These are phyloP conservation scores for Chrysomallon squamiferum DNA, from an alignment of 1,140 invertebrate genomes.

Conservation along the genomic window DNA sequence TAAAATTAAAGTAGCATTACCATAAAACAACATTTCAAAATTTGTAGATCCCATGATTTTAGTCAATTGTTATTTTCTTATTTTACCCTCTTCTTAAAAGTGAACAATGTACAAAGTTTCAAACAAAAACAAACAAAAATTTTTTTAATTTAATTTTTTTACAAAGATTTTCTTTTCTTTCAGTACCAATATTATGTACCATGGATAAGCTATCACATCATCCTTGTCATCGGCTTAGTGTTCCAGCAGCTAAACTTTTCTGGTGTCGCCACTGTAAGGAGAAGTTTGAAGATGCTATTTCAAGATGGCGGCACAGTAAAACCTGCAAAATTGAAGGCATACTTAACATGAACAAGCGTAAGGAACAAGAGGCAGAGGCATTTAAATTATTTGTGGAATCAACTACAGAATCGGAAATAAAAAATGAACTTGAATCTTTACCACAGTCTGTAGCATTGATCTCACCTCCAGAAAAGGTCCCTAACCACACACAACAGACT, in stretches of 20 bases:
- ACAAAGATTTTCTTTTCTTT: too few species aligned
- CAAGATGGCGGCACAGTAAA: slow-evolving; percentile 49
- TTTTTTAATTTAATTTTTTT: too few species aligned
- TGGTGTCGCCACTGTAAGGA: slow-evolving; percentile 52
- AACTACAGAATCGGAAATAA: slow-evolving; percentile 10
- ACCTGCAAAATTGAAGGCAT: slow-evolving; percentile 32
- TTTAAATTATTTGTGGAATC: slow-evolving; percentile 23
- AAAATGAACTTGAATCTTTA: slow-evolving; percentile 25
- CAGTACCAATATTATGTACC: too few species aligned
- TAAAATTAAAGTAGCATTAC: too few species aligned
- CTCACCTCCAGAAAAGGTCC: slow-evolving; percentile 14
- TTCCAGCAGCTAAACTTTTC: slow-evolving; percentile 40
- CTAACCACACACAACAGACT: slow-evolving; percentile 12
- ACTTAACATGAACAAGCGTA: slow-evolving; percentile 26
- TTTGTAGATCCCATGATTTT: too few species aligned
- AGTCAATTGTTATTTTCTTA: too few species aligned
- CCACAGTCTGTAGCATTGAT: slow-evolving; percentile 11
- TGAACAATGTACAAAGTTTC: too few species aligned
- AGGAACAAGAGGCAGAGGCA: slow-evolving; percentile 33
- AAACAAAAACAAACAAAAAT: too few species aligned
- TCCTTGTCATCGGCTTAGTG: slow-evolving; percentile 50
- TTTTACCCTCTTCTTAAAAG: too few species aligned
- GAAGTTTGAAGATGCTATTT: slow-evolving; percentile 46
- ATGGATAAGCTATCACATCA: slow-evolving; percentile 25
- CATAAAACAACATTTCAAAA: too few species aligned